Evolutionary conservation across 2,113 vertebrate genomes (phyloP).

Genomic region (Chaenocephalus aceratus): DNA sequence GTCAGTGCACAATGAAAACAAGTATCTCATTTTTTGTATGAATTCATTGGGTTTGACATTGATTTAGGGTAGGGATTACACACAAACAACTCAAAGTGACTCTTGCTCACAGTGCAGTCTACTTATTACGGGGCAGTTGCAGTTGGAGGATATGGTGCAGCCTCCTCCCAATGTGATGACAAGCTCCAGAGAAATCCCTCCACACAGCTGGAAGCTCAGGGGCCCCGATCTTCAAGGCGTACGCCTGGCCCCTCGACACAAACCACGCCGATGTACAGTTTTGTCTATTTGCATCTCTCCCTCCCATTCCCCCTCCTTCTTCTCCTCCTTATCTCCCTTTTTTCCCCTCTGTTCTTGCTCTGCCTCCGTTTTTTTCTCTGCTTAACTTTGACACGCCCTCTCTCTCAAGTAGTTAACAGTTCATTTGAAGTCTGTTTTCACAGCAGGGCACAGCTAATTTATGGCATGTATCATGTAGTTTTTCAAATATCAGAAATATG

Average conservation of each 20-base stretch:
- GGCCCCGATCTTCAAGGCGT: constrained; percentile 72
- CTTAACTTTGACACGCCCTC: constrained; percentile 38
- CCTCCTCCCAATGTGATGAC: constrained; percentile 78
- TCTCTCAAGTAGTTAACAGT: constrained; percentile 39
- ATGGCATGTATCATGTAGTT: background rate
- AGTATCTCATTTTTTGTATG: no score
- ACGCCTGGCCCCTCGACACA: constrained; percentile 56
- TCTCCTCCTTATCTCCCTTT: constrained; percentile 30
- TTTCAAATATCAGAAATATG: background rate
- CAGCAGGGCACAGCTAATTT: constrained; percentile 23
- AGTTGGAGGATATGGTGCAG: constrained; percentile 56
- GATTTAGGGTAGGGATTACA: no score
- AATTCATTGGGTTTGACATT: background rate
- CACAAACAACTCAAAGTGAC: background rate
- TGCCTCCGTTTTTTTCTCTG: background rate
- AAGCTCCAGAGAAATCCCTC: constrained; percentile 73
- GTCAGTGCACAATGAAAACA: no score
- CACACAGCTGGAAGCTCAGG: constrained; percentile 76
- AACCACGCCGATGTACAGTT: constrained; percentile 68
- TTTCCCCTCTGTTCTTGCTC: constrained; percentile 6
- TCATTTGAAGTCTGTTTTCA: constrained; percentile 49
- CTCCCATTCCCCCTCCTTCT: constrained; percentile 32
- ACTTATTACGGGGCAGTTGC: constrained; percentile 47
- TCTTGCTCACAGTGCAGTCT: constrained; percentile 20
- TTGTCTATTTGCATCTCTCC: constrained; percentile 50